These are phyloP conservation scores for Drosophila suzukii DNA, from an alignment of 1,140 invertebrate genomes.

Conservation along the genomic window DNA sequence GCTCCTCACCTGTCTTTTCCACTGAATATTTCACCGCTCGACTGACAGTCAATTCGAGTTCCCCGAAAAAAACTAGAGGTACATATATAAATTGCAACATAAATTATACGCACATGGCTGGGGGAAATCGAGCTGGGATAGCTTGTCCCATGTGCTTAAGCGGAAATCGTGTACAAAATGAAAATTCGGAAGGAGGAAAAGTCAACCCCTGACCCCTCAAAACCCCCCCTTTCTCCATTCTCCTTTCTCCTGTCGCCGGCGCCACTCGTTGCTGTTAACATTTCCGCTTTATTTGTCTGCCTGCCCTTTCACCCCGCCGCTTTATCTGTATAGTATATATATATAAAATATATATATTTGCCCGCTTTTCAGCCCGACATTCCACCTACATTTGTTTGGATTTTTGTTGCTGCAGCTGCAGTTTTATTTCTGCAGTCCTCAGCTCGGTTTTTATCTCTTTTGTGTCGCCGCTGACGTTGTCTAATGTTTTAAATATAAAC, in stretches of 20 bases:
- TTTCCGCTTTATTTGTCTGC: constrained; percentile 81
- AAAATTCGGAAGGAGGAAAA: constrained; percentile 18
- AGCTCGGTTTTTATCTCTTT: constrained; percentile 53
- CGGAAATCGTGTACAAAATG: constrained; percentile 77
- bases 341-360: neutral
- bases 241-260: constrained; percentile 47
- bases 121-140: constrained; percentile 18
- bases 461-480: constrained; percentile 44
- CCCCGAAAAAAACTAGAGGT: constrained; percentile 7
- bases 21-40: constrained; percentile 14
- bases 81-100: constrained; percentile 73
- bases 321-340: constrained; percentile 15
- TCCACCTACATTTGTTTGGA: constrained; percentile 50
- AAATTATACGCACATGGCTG: constrained; percentile 65
- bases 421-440: constrained; percentile 51
- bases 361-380: constrained; percentile 16
- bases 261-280: constrained; percentile 80
- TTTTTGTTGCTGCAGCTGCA: constrained; percentile 58
- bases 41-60: constrained; percentile 68
- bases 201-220: neutral
- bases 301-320: constrained; percentile 48
- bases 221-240: constrained; percentile 6
- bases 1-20: constrained; percentile 6
- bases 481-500: constrained; percentile 82
- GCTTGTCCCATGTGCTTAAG: constrained; percentile 58